A percentile compares a stretch with the other conserved stretches of the same genome.
phyloP scores from a whole-genome alignment of 2,113 vertebrate genomes.

The Thunnus maccoyii region DNA sequence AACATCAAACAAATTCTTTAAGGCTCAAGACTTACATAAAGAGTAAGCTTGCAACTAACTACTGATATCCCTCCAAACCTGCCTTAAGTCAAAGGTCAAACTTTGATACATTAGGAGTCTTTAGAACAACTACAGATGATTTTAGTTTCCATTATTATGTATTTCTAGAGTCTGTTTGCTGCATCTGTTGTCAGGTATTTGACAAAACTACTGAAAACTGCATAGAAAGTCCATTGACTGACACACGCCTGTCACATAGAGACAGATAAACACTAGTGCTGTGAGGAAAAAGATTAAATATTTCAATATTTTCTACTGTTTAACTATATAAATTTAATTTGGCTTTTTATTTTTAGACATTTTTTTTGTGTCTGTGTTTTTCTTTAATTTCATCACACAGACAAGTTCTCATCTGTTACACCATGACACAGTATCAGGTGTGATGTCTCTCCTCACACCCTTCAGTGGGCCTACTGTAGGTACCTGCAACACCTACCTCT shows the following conservation, averaged over 20 bases:
- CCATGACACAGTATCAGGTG: slow-evolving; percentile 54
- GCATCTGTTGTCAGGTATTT: slow-evolving; percentile 27
- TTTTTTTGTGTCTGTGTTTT: slow-evolving; percentile 18
- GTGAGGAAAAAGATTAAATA: slow-evolving; percentile 32
- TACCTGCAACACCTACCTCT: slow-evolving; percentile 85
- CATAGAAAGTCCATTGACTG: slow-evolving; percentile 12
- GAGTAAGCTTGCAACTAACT: slow-evolving; percentile 12
- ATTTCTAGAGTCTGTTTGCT: slow-evolving; percentile 41
- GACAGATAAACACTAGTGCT: slow-evolving; percentile 4
- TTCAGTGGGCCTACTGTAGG: slow-evolving; percentile 57
- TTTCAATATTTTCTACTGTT: slow-evolving; percentile 18
- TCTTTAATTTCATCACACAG: slow-evolving; percentile 2
- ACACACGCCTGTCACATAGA: slow-evolving; percentile 8
- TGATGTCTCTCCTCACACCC: slow-evolving; percentile 48
- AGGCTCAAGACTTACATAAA: slow-evolving; percentile 7
- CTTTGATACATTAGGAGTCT: slow-evolving; percentile 21
- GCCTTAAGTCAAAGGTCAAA: slow-evolving; percentile 67
- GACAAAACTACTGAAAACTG: slow-evolving; percentile 41
- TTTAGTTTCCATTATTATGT: slow-evolving; percentile 27
- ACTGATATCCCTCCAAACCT: slow-evolving; percentile 52
- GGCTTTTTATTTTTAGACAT: slow-evolving; percentile 8
- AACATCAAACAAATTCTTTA: neutral
- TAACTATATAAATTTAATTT: neutral
- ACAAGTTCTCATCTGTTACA: slow-evolving; percentile 64
- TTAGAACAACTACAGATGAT: slow-evolving; percentile 19